A percentile compares a stretch with the other conserved stretches of the same genome.
phyloP scores from a whole-genome alignment of 2,888 invertebrate species.

The Drosophila pullipes region DNA sequence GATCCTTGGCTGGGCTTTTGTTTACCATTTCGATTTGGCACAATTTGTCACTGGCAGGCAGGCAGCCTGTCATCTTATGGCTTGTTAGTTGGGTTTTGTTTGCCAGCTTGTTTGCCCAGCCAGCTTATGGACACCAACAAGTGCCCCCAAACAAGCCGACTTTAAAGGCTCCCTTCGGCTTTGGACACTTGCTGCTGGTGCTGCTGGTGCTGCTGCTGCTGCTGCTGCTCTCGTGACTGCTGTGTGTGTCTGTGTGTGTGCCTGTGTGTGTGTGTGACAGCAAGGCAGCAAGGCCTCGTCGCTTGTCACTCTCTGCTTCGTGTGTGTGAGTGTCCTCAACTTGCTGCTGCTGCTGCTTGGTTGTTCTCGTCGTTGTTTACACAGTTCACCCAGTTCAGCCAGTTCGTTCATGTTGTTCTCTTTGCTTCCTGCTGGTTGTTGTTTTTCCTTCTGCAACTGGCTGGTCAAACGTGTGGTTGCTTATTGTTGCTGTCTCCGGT shows the following conservation, averaged over 20 bases:
- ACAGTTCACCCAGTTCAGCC: constrained; percentile 56
- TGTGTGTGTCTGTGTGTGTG: constrained; percentile 44
- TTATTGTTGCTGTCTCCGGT: constrained; percentile 52
- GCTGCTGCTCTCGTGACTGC: constrained; percentile 56
- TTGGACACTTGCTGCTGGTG: constrained; percentile 1
- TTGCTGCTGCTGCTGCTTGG: constrained; percentile 12
- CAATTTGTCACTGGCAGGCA: constrained; percentile 76
- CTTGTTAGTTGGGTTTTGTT: constrained; percentile 81
- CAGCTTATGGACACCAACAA: constrained; percentile 81
- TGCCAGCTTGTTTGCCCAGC: constrained; percentile 74
- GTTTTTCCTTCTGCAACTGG: constrained; percentile 32
- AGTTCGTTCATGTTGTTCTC: constrained; percentile 39
- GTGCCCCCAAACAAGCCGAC: constrained; percentile 51
- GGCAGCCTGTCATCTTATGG: constrained; percentile 78
- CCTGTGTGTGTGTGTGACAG: constrained; percentile 10
- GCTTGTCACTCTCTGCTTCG: constrained; percentile 31
- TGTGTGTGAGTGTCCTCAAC: neutral
- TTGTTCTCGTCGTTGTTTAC: constrained; percentile 72
- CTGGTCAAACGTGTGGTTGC: constrained; percentile 73
- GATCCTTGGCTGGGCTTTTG: constrained; percentile 60
- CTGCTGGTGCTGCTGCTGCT: neutral
- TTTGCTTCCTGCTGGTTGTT: constrained; percentile 42
- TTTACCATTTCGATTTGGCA: constrained; percentile 82
- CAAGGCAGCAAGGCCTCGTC: constrained; percentile 31
- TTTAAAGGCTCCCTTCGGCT: constrained; percentile 63